Evolutionary conservation across 2,888 invertebrate genomes (phyloP).

Genomic region (Trachelus troglodyta): DNA sequence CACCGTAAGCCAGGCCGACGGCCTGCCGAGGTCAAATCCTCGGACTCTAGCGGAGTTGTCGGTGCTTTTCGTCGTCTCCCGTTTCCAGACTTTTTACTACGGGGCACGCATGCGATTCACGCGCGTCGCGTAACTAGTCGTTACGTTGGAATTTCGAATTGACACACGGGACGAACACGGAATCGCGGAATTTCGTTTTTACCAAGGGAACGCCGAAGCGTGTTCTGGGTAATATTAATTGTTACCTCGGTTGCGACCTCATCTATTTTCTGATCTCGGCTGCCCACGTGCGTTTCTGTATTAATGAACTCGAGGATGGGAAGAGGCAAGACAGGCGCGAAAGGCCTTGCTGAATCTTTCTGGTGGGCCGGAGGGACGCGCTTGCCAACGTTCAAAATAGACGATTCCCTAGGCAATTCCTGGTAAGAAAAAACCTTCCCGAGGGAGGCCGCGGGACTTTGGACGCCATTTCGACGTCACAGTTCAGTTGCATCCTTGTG

Average conservation of each 20-base stretch:
- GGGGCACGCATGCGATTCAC: background rate
- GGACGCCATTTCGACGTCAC: background rate
- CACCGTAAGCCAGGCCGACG: conserved; percentile 65
- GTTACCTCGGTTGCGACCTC: background rate
- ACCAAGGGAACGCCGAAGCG: too few relatives aligned
- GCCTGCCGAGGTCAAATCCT: conserved; percentile 66
- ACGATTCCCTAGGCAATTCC: background rate
- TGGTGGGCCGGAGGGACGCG: background rate
- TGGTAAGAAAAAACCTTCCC: background rate
- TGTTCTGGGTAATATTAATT: background rate
- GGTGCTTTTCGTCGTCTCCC: conserved; percentile 20
- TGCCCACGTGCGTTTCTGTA: background rate
- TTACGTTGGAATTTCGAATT: background rate
- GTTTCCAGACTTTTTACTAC: background rate
- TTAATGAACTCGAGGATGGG: background rate
- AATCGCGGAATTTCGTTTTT: background rate
- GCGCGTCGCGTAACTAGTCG: background rate
- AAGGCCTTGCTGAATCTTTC: background rate
- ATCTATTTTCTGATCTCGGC: background rate
- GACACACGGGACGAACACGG: too few relatives aligned
- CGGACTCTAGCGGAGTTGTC: conserved; percentile 42
- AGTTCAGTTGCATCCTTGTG: background rate
- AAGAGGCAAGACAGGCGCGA: background rate
- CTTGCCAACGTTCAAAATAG: background rate
- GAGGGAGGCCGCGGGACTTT: background rate